Conservation (phyloP, 2,113 vertebrate genomes). For the Malurus cyaneus region DNA sequence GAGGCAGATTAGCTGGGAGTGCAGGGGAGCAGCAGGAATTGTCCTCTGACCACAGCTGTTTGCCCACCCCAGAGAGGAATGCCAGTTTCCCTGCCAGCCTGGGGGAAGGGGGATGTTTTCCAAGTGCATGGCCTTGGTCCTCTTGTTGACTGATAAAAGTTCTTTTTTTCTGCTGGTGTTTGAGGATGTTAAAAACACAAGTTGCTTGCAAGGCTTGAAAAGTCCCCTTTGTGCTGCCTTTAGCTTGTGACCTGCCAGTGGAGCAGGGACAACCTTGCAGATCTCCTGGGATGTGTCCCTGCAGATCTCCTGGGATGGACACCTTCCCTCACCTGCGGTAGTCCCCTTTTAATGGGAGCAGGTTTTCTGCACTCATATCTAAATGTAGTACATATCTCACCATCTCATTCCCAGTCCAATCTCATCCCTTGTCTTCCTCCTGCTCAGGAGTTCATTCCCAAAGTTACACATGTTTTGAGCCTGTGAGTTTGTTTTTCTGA, state of each 20-base stretch:
- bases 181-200: background rate
- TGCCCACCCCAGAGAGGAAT: constrained; percentile 36
- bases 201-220: background rate
- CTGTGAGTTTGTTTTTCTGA: background rate
- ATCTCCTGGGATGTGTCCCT: background rate
- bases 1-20: background rate
- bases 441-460: background rate
- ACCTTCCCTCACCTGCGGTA: background rate
- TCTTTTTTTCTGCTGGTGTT: background rate
- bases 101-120: background rate
- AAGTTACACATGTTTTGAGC: background rate
- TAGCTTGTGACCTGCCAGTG: background rate
- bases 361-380: background rate
- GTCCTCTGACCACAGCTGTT: background rate
- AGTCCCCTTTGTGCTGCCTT: background rate
- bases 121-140: background rate
- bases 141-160: background rate
- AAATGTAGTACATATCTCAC: background rate
- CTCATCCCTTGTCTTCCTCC: background rate
- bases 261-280: background rate
- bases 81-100: background rate
- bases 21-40: background rate
- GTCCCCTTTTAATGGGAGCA: background rate
- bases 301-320: accelerated
- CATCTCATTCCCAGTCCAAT: background rate